These are phyloP conservation scores for Chloropsis hardwickii DNA, from an alignment of 2,113 vertebrate genomes.

Conservation along the genomic window DNA sequence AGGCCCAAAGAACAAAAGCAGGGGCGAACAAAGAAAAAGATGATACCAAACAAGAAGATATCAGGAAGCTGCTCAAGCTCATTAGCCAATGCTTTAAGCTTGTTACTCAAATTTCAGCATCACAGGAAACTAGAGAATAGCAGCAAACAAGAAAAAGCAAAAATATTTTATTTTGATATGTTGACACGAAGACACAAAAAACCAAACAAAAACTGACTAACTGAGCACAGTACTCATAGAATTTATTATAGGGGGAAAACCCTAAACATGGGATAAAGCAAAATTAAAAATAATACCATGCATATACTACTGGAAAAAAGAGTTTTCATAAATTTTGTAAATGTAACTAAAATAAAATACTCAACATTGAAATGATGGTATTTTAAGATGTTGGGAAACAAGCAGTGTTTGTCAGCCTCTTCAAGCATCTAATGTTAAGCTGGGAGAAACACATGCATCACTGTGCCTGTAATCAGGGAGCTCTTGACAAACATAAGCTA, in stretches of 20 bases:
- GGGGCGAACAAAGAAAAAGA: not conserved
- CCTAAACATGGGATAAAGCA: not conserved
- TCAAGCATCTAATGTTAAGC: not conserved
- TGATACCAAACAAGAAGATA: not conserved
- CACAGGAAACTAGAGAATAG: not conserved
- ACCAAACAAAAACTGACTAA: not conserved
- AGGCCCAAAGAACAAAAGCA: not conserved
- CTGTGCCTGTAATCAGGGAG: not conserved
- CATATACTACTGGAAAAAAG: not conserved
- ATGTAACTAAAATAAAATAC: not conserved
- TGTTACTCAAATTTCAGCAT: not conserved
- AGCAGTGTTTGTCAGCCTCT: not conserved
- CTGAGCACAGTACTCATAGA: not conserved
- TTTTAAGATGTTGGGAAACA: not conserved
- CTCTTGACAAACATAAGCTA: not conserved
- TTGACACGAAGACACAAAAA: not conserved
- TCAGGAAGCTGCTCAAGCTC: not conserved
- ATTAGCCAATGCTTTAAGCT: not conserved
- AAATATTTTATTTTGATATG: not conserved
- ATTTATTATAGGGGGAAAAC: accelerated
- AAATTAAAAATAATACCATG: not conserved
- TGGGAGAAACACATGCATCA: not conserved
- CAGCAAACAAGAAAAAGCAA: not conserved
- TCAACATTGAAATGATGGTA: not conserved
- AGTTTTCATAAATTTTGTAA: not conserved